phyloP scores from a whole-genome alignment of 2,888 invertebrate species.

The Hoplodrina ambigua region DNA sequence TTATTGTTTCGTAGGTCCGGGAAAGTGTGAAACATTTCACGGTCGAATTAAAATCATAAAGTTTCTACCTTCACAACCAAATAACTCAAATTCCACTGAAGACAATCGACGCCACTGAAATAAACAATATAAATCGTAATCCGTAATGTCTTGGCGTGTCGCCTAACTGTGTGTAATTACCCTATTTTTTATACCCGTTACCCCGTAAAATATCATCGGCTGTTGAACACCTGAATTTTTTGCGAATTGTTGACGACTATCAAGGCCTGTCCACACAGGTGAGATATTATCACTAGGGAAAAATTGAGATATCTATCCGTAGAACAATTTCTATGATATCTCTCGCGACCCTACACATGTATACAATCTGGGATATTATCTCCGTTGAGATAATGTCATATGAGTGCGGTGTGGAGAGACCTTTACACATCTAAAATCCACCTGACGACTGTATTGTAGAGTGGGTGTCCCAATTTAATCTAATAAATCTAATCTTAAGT shows the following conservation, averaged over 20 bases:
- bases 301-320: too few relatives aligned
- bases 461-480: slow-evolving; percentile 18
- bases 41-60: slow-evolving; percentile 13
- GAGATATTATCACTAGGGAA: too few relatives aligned
- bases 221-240: slow-evolving; percentile 64
- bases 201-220: slow-evolving; percentile 48
- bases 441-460: slow-evolving; percentile 31
- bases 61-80: slow-evolving; percentile 25
- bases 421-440: slow-evolving; percentile 17
- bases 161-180: slow-evolving; percentile 70
- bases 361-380: too few relatives aligned
- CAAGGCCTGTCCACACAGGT: too few relatives aligned
- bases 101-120: slow-evolving; percentile 37
- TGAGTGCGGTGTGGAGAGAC: too few relatives aligned
- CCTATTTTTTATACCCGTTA: slow-evolving; percentile 54
- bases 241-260: neutral
- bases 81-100: slow-evolving; percentile 26
- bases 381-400: too few relatives aligned
- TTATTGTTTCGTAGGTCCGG: neutral
- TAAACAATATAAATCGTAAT: slow-evolving; percentile 61
- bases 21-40: slow-evolving; percentile 4
- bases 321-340: too few relatives aligned
- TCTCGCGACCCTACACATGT: too few relatives aligned
- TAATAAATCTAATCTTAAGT: too few relatives aligned
- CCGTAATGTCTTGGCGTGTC: slow-evolving; percentile 68